phyloP scores from a whole-genome alignment of 2,113 vertebrate species.

The Pungitius pungitius region DNA sequence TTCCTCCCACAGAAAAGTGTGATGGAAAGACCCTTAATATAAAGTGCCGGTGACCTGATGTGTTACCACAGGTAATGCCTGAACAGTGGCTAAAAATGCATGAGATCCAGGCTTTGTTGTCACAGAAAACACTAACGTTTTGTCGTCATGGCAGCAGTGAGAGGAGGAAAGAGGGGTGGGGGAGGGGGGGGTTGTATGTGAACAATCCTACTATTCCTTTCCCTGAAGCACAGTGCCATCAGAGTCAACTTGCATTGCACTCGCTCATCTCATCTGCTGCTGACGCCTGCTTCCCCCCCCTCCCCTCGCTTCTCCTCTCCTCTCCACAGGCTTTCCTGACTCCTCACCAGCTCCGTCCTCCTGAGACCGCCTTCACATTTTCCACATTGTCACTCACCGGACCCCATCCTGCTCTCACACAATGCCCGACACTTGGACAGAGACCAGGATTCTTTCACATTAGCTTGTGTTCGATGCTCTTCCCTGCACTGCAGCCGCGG shows the following conservation, averaged over 20 bases:
- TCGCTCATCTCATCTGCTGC: slow-evolving; percentile 60
- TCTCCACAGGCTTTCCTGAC: slow-evolving; percentile 55
- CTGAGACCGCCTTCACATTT: slow-evolving; percentile 75
- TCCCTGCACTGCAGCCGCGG: slow-evolving; percentile 1
- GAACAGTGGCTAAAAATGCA: slow-evolving; percentile 37
- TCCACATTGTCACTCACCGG: slow-evolving; percentile 72
- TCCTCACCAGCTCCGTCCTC: slow-evolving; percentile 55
- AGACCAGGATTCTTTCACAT: slow-evolving; percentile 48
- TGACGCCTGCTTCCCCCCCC: slow-evolving; percentile 52
- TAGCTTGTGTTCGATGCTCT: slow-evolving; percentile 48
- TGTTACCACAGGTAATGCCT: slow-evolving; percentile 25
- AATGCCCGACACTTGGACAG: slow-evolving; percentile 47
- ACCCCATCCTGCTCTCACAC: slow-evolving; percentile 57
- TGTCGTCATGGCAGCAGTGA: slow-evolving; percentile 55
- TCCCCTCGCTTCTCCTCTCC: slow-evolving; percentile 36
- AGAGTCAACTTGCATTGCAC: slow-evolving; percentile 41
- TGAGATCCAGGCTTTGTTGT: slow-evolving; percentile 36
- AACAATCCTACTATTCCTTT: slow-evolving; percentile 58
- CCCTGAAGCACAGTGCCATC: slow-evolving; percentile 52
- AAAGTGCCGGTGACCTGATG: slow-evolving; percentile 21
- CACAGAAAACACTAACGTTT: slow-evolving; percentile 47
- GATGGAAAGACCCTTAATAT: slow-evolving; percentile 21
- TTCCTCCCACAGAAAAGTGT: slow-evolving; percentile 8
- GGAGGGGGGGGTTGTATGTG: slow-evolving; percentile 41
- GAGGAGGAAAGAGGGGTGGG: not conserved